Conservation (phyloP, 2,797 vertebrate species). For the Eulemur albifrons region DNA sequence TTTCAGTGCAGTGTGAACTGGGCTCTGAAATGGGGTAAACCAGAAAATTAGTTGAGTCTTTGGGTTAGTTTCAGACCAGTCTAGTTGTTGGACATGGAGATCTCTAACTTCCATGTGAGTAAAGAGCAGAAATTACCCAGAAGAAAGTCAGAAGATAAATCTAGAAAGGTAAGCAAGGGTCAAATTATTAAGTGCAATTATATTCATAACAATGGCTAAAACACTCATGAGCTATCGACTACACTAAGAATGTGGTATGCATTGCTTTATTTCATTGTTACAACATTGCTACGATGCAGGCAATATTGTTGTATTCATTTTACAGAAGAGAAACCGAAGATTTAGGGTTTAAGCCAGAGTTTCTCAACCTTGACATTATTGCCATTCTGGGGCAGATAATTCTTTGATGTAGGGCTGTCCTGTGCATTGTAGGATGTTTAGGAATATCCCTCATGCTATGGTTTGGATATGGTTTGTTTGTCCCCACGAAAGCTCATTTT, state of each 20-base stretch:
- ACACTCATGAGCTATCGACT: not conserved
- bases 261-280: not conserved
- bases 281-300: not conserved
- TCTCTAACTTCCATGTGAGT: not conserved
- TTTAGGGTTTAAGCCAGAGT: not conserved
- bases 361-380: not conserved
- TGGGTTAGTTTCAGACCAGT: not conserved
- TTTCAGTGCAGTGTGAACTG: not conserved
- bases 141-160: not conserved
- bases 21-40: not conserved
- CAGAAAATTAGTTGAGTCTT: not conserved
- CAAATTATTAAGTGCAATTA: not conserved
- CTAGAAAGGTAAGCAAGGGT: not conserved
- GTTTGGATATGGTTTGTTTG: not conserved
- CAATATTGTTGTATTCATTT: not conserved
- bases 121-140: not conserved
- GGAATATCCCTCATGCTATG: not conserved
- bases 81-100: not conserved
- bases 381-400: not conserved
- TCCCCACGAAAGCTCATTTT: not conserved
- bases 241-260: not conserved
- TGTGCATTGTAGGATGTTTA: not conserved
- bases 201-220: not conserved
- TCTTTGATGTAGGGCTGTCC: not conserved
- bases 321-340: not conserved